Percentiles rank a stretch among this genome's conserved stretches.
Conservation (phyloP, 2,888 invertebrate genomes). For the Sepiola atlantica region DNA sequence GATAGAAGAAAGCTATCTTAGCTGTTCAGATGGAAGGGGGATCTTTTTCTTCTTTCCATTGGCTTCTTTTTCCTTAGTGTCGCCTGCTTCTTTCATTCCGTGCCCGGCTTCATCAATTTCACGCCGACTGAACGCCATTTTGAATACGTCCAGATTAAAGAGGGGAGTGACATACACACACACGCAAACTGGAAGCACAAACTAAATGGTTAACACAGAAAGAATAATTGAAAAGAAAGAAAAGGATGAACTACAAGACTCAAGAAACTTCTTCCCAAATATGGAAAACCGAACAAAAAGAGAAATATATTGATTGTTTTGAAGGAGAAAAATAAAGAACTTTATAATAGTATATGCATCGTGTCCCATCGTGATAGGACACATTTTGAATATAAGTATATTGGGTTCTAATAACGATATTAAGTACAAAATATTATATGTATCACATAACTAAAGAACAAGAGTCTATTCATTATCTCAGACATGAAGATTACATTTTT, state of each 20-base stretch:
- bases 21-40: neutral
- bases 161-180: neutral
- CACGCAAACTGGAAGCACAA: neutral
- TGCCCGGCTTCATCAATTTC: slow-evolving; percentile 21
- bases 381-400: no score
- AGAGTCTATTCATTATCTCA: no score
- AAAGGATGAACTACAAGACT: neutral
- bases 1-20: neutral
- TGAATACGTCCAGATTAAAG: neutral
- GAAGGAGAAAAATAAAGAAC: neutral
- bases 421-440: no score
- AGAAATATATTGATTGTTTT: neutral
- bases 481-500: no score
- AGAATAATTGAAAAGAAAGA: neutral
- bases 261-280: neutral
- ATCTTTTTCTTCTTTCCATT: neutral
- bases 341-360: no score
- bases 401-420: no score
- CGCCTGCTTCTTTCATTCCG: slow-evolving; percentile 2
- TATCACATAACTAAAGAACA: no score
- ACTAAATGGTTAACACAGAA: neutral
- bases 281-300: neutral
- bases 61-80: neutral
- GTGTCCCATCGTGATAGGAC: no score
- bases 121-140: neutral